Percentiles rank a stretch among this genome's conserved stretches.
Conservation (phyloP, 2,888 invertebrate species). For the Iselma pallidipennis region DNA sequence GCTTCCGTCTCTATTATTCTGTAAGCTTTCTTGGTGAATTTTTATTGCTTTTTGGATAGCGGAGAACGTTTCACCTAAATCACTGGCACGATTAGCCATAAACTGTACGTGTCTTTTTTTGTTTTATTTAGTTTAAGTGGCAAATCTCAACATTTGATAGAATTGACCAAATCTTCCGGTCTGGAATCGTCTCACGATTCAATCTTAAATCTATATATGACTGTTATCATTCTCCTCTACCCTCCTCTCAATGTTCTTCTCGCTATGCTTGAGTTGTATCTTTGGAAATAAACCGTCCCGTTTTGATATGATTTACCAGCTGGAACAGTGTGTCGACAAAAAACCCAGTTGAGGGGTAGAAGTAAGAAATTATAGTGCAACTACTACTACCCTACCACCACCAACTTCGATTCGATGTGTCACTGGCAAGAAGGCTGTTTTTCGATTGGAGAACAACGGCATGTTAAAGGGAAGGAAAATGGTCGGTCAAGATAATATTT, state of each 20-base stretch:
- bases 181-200: conserved; percentile 30
- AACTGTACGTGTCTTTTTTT: conserved; percentile 30
- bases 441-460: neutral
- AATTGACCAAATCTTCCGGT: conserved; percentile 39
- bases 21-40: neutral
- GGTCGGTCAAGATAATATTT: conserved; percentile 21
- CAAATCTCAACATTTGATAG: conserved; percentile 34
- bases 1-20: neutral
- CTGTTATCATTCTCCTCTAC: conserved; percentile 1
- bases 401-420: neutral
- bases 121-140: conserved; percentile 33
- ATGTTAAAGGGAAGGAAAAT: conserved; percentile 21
- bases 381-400: neutral
- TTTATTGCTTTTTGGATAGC: neutral
- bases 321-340: conserved; percentile 6
- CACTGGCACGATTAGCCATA: conserved; percentile 11
- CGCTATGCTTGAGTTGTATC: neutral
- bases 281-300: conserved; percentile 17
- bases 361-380: neutral
- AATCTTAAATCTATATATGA: conserved; percentile 20
- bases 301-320: conserved; percentile 29
- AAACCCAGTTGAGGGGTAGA: neutral
- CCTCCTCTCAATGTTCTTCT: conserved; percentile 23
- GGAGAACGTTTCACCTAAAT: neutral
- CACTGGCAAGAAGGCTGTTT: neutral